These are phyloP conservation scores for Paedocypris sp. DNA, from an alignment of 2,113 vertebrate species.

Conservation along the genomic window DNA sequence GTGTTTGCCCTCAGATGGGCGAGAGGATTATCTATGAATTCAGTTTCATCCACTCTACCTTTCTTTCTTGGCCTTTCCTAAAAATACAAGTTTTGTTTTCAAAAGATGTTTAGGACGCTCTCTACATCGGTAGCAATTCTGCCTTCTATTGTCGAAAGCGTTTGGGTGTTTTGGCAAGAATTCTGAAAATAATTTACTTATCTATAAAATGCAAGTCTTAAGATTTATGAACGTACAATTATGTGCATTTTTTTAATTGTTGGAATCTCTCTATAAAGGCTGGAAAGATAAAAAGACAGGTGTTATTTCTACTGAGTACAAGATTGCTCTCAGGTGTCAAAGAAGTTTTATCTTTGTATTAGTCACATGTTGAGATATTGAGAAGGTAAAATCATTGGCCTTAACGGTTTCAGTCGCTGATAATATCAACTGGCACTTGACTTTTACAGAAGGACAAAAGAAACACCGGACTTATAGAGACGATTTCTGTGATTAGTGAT, in stretches of 20 bases:
- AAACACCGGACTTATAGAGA: constrained; percentile 51
- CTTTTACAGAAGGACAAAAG: constrained; percentile 49
- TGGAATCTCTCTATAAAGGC: constrained; percentile 8
- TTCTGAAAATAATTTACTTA: no score
- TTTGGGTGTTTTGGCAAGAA: no score
- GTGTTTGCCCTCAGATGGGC: constrained; percentile 22
- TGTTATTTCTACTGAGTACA: no score
- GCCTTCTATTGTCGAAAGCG: no score
- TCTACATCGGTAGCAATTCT: constrained; percentile 5
- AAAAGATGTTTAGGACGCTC: constrained; percentile 30
- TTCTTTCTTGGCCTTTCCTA: not conserved
- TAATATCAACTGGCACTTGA: constrained; percentile 36
- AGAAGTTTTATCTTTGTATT: constrained; percentile 15
- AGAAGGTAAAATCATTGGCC: constrained; percentile 23
- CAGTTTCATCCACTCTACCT: constrained; percentile 25
- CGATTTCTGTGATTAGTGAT: constrained; percentile 59
- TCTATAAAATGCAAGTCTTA: no score
- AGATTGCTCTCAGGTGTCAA: constrained; percentile 10
- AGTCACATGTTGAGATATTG: constrained; percentile 24
- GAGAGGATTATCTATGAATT: constrained; percentile 39
- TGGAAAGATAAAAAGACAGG: not conserved
- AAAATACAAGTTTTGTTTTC: constrained; percentile 31
- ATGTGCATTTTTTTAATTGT: no score
- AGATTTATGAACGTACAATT: no score
- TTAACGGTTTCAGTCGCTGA: constrained; percentile 34